Percentiles rank a stretch among this genome's conserved stretches.
Conservation (phyloP, 2,888 invertebrate genomes). For the Cyrtodaria siliqua region DNA sequence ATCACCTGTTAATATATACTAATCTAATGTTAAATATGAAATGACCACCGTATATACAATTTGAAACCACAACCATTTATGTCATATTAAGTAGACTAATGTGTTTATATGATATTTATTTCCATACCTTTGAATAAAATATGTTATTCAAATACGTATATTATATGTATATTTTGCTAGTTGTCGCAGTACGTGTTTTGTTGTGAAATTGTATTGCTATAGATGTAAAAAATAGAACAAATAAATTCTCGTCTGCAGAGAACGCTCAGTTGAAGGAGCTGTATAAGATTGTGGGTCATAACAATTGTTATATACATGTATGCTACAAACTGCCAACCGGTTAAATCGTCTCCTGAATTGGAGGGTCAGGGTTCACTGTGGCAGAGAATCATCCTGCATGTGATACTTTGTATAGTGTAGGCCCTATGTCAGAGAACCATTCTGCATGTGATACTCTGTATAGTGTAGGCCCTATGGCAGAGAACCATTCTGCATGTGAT, state of each 20-base stretch:
- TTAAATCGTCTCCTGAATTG: no score
- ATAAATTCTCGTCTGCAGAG: constrained; percentile 1
- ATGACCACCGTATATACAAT: neutral
- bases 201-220: constrained; percentile 8
- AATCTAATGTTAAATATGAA: neutral
- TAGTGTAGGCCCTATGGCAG: no score
- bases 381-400: no score
- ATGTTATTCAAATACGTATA: constrained; percentile 1
- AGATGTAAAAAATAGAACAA: constrained; percentile 14
- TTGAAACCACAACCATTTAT: constrained; percentile 9
- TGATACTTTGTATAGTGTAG: no score
- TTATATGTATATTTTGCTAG: neutral
- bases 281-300: no score
- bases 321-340: no score
- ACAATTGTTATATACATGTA: no score
- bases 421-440: no score
- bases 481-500: no score
- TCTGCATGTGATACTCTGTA: no score
- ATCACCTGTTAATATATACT: neutral
- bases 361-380: no score
- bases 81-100: neutral
- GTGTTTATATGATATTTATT: constrained; percentile 1
- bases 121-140: constrained; percentile 13
- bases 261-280: no score
- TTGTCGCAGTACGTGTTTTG: neutral